Evolutionary conservation across 2,888 invertebrate genomes (phyloP).

Genomic region (Bombyx huttoni): DNA sequence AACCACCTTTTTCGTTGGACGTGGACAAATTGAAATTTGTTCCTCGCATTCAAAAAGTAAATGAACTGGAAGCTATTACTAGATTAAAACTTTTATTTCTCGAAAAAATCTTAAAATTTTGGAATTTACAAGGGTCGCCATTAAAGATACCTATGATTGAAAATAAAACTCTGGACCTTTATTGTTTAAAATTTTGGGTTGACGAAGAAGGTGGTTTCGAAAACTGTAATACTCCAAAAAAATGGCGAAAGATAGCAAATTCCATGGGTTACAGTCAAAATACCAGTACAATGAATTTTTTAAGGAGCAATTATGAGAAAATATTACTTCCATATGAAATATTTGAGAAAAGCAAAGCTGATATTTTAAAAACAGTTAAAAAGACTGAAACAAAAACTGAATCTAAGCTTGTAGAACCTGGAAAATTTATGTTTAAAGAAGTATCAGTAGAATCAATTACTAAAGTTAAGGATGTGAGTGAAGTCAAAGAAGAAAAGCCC

Average conservation of each 20-base stretch:
- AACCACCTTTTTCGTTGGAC: slow-evolving; percentile 85
- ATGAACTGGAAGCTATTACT: slow-evolving; percentile 77
- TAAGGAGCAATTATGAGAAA: slow-evolving; percentile 77
- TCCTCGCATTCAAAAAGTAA: slow-evolving; percentile 67
- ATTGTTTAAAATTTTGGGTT: slow-evolving; percentile 75
- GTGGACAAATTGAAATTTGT: slow-evolving; percentile 74
- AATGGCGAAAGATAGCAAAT: slow-evolving; percentile 77
- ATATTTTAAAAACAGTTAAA: slow-evolving; percentile 58
- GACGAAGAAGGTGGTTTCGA: slow-evolving; percentile 72
- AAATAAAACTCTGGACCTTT: slow-evolving; percentile 78
- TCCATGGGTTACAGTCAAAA: slow-evolving; percentile 75
- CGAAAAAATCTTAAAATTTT: slow-evolving; percentile 81
- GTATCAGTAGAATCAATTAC: slow-evolving; percentile 49
- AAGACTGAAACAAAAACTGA: slow-evolving; percentile 48
- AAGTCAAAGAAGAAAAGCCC: slow-evolving; percentile 37
- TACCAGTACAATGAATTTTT: slow-evolving; percentile 68
- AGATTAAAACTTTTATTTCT: slow-evolving; percentile 81
- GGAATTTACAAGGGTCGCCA: slow-evolving; percentile 79
- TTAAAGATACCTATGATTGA: slow-evolving; percentile 79
- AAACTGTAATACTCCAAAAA: slow-evolving; percentile 73
- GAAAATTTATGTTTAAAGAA: slow-evolving; percentile 42
- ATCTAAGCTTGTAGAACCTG: slow-evolving; percentile 36
- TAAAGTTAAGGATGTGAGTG: slow-evolving; percentile 29
- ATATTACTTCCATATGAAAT: slow-evolving; percentile 78
- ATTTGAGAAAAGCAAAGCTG: slow-evolving; percentile 62